Conservation (phyloP, 2,888 invertebrate species). For the Cryptocephalus moraei region DNA sequence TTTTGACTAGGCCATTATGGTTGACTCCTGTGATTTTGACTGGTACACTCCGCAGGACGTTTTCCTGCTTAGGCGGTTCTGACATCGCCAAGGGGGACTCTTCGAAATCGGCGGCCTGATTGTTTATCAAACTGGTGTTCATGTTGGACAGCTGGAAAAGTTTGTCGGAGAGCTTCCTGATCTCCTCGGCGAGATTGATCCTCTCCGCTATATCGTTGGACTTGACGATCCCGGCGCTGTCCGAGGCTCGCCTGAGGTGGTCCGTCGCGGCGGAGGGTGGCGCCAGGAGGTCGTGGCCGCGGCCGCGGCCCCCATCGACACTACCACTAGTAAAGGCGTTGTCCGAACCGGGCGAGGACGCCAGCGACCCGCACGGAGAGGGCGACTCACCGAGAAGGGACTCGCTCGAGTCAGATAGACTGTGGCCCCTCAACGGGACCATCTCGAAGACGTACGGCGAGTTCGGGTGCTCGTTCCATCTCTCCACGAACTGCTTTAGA, state of each 20-base stretch:
- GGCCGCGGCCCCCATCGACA: not conserved
- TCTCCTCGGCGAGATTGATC: constrained; percentile 70
- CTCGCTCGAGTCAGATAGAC: constrained; percentile 33
- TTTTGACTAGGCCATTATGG: constrained; percentile 8
- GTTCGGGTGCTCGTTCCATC: constrained; percentile 83
- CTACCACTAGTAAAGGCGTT: constrained; percentile 27
- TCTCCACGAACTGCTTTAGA: constrained; percentile 71
- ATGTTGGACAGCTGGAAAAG: constrained; percentile 58
- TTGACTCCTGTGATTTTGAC: constrained; percentile 14
- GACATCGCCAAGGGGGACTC: constrained; percentile 3
- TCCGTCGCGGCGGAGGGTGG: constrained; percentile 19
- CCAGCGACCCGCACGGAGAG: constrained; percentile 67
- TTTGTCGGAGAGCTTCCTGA: constrained; percentile 72
- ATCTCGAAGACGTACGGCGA: constrained; percentile 73
- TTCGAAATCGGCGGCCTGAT: constrained; percentile 8
- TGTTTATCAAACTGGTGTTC: constrained; percentile 16
- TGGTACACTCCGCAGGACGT: constrained; percentile 13
- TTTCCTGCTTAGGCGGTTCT: constrained; percentile 2
- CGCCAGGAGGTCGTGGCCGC: constrained; percentile 11
- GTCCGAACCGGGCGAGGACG: constrained; percentile 54
- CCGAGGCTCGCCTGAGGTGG: constrained; percentile 56
- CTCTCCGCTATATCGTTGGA: constrained; percentile 51
- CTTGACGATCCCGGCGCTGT: constrained; percentile 57
- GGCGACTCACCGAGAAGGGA: constrained; percentile 65
- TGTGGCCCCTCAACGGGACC: constrained; percentile 37